Base-by-base conservation (phyloP, 2,113 vertebrate genomes). In the Herpetotheres cachinnans region DNA sequence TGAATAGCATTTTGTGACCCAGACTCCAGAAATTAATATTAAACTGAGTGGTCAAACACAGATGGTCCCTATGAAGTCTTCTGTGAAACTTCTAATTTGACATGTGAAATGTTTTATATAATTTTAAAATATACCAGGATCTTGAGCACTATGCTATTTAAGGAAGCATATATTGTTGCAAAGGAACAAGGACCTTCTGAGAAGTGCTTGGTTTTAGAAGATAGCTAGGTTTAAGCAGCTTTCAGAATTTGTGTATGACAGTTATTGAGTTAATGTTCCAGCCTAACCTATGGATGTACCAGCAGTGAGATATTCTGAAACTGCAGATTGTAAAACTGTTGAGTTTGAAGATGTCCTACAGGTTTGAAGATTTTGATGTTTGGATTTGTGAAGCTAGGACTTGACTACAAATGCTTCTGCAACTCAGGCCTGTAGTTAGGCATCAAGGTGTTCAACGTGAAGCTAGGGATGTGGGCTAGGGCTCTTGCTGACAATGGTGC, bases 1-100 rank as follows among this genome's bases (percentile, higher is more conserved):
- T 96, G 52, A 98, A 98, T 97, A 97, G 93, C 97, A 97, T 98
- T 98, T 97, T 82, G 93, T 98, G 98, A 99, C 98, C 98, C 97
- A 98, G 97, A 98, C 71, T 77, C 97, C 89, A 95, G 97, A 97
- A 97, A 98, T 82, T 44, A 95, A 96, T 97, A 94, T 95, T 89
- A 98, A 96, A 96, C 88, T 93, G 85, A 97, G 74, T 46, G 38
- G 55, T 83, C 89, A 84, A 83, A 84, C 82, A 73, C 96, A 93
- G 91, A 96, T 94, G 93, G 96, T 90, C 62, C 40, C 59, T 56
- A n/a, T 83, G 85, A 96, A 93, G 78, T 91, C 97, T 95, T 92
- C 94, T 88, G 62, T n/a, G 56, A 55, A 90, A 49, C 70, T 90
- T 84, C 82, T 92, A 72, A 81, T 50, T 94, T 96, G 93, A 91